phyloP scores from a whole-genome alignment of 2,797 vertebrate species.

The Rhinoraja longicauda region DNA sequence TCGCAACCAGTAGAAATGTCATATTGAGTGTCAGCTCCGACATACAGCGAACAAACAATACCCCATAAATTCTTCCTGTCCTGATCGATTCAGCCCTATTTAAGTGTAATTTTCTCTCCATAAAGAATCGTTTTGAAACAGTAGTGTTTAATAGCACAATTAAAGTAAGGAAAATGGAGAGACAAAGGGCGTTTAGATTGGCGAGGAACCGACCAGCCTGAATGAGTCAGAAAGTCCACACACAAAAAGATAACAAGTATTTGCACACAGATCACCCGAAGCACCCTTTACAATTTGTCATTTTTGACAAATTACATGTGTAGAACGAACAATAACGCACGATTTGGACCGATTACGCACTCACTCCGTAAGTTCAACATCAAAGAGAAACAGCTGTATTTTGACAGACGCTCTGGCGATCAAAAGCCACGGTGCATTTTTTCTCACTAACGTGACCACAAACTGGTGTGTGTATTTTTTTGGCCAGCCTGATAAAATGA shows the following conservation, averaged over 20 bases:
- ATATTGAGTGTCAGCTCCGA: neutral
- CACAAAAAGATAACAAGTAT: slow-evolving; percentile 38
- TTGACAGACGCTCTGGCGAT: slow-evolving; percentile 61
- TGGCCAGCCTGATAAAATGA: neutral
- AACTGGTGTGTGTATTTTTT: neutral
- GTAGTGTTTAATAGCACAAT: slow-evolving; percentile 12
- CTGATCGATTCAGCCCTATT: slow-evolving; percentile 25
- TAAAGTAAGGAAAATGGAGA: neutral
- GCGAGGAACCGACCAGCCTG: slow-evolving; percentile 19
- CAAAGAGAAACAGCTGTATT: slow-evolving; percentile 59
- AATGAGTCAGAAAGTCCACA: slow-evolving; percentile 32
- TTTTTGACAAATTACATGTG: slow-evolving; percentile 61
- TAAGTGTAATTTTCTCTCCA: slow-evolving; percentile 37
- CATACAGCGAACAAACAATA: slow-evolving; percentile 6
- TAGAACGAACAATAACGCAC: slow-evolving; percentile 50
- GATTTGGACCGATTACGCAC: slow-evolving; percentile 63
- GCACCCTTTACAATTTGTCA: slow-evolving; percentile 45
- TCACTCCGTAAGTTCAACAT: slow-evolving; percentile 40
- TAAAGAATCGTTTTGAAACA: slow-evolving; percentile 22
- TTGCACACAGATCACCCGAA: slow-evolving; percentile 36
- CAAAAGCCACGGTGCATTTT: neutral
- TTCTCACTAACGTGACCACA: neutral
- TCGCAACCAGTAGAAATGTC: neutral
- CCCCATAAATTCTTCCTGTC: neutral
- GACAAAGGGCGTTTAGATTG: slow-evolving; percentile 28